Percentiles rank a stretch among this genome's conserved stretches.
These are phyloP conservation scores for Caenorhabditis panamensis DNA, from an alignment of 2,888 invertebrate genomes.

Conservation along the genomic window DNA sequence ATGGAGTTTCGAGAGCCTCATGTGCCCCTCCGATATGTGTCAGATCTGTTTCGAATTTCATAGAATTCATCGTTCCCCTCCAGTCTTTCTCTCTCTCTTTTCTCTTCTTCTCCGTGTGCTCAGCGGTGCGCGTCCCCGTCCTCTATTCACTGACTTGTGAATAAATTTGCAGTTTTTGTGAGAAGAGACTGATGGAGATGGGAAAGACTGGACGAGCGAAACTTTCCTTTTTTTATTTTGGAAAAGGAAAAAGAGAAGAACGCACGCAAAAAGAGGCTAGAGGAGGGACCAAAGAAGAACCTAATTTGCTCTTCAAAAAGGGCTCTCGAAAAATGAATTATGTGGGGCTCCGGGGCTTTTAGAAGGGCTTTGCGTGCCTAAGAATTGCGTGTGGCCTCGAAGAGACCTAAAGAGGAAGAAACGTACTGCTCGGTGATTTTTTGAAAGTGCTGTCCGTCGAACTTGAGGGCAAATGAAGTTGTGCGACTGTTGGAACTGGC, in stretches of 20 bases:
- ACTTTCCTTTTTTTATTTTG: slow-evolving; percentile 17
- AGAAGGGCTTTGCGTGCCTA: slow-evolving; percentile 46
- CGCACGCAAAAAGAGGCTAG: background rate
- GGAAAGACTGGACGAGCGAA: slow-evolving; percentile 15
- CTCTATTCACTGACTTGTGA: slow-evolving; percentile 59
- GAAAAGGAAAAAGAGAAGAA: slow-evolving; percentile 6
- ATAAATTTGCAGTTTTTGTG: slow-evolving; percentile 55
- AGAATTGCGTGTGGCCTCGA: slow-evolving; percentile 39
- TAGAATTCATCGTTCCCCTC: slow-evolving; percentile 36
- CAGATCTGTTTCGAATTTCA: slow-evolving; percentile 58
- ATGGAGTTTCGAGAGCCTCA: slow-evolving; percentile 33
- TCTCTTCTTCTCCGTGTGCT: slow-evolving; percentile 33
- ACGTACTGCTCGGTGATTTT: slow-evolving; percentile 68
- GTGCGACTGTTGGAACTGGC: slow-evolving; percentile 58
- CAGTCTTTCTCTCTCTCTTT: slow-evolving; percentile 19
- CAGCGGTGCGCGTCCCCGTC: slow-evolving; percentile 46
- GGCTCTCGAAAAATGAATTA: slow-evolving; percentile 56
- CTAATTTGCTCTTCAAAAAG: slow-evolving; percentile 55
- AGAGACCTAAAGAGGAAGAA: too few species aligned
- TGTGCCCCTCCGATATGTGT: slow-evolving; percentile 11
- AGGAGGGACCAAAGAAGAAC: slow-evolving; percentile 38
- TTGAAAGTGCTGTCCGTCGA: slow-evolving; percentile 65
- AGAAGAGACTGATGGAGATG: slow-evolving; percentile 32
- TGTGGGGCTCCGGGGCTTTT: slow-evolving; percentile 19
- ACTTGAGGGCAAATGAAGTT: slow-evolving; percentile 56